Evolutionary conservation across 2,113 vertebrate species (phyloP), one percentile per base, ranked within the genome.

Genomic region (Okapia johnstoni): DNA sequence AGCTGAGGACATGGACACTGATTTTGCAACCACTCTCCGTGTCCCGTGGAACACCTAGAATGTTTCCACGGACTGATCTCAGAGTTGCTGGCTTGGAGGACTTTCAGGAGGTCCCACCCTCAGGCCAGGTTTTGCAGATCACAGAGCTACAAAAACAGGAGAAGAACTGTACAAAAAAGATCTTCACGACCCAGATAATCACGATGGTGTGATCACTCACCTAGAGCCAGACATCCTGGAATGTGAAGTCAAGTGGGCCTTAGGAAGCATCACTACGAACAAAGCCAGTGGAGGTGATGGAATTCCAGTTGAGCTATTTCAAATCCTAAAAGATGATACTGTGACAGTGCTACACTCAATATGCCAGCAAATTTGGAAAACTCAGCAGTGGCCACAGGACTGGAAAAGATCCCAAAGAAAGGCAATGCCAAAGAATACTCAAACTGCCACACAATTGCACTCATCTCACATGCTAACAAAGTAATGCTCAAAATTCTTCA

Each of bases 11-110:
- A 57, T 36, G 14, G 73, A 40, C 25, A 14, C 2, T 1, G n/a
- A 55, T 4, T 57, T 40, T 23, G 5, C 10, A 2, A 40, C 26
- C 43, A 46, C 21, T 25, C 5, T 10, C 21, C 4, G 0, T 6
- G 2, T 7, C 36, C 48, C n/a, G 5, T 6, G 0, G 13, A 4
- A 13, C 30, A 26, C 54, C 14, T 2, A 2, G 46, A 23, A 28
- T 50, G 57, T 16, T 25, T 48, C 77, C 57, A 86, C 0, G 1
- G 61, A 7, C 50, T n/a, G 7, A 4, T 60, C 14, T 63, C 30
- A 77, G 0, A 40, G 83, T 52, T 58, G 12, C 21, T n/a, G 52
- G 87, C 48, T 48, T 28, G 10, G 2, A 40, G 17, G 57, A 46
- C 46, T 30, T 79, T n/a, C 9, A 5, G 36, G 48, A 92, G 17